Percentiles rank a stretch among this genome's conserved stretches.
These are phyloP conservation scores for Eueides isabella DNA, from an alignment of 1,140 invertebrate species.

Conservation along the genomic window DNA sequence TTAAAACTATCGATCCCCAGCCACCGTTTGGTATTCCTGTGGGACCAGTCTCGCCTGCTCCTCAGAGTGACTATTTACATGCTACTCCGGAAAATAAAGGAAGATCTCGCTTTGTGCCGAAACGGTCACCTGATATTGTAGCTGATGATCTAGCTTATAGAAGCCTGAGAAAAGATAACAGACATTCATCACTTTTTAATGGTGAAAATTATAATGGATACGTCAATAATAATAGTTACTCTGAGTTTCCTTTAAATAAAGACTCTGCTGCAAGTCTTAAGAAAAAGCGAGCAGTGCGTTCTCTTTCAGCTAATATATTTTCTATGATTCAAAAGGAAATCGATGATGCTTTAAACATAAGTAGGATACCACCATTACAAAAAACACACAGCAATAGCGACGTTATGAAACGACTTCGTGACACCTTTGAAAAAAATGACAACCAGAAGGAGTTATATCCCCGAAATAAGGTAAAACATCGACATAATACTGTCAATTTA, in stretches of 20 bases:
- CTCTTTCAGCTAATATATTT: constrained; percentile 91
- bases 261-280: constrained; percentile 74
- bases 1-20: constrained; percentile 89
- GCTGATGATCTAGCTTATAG: constrained; percentile 94
- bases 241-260: constrained; percentile 72
- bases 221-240: constrained; percentile 70
- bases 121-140: constrained; percentile 90
- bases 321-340: constrained; percentile 86
- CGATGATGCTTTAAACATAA: constrained; percentile 76
- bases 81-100: constrained; percentile 85
- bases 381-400: constrained; percentile 79
- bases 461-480: constrained; percentile 79
- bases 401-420: constrained; percentile 72
- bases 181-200: constrained; percentile 68
- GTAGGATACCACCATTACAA: constrained; percentile 65
- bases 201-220: constrained; percentile 66
- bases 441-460: constrained; percentile 64
- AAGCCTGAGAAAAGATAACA: constrained; percentile 90
- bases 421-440: constrained; percentile 73
- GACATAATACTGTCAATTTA: constrained; percentile 76
- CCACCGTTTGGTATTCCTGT: constrained; percentile 95
- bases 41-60: constrained; percentile 88
- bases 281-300: constrained; percentile 90
- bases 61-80: constrained; percentile 92
- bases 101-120: constrained; percentile 85